Percentiles rank a stretch among this genome's conserved stretches.
phyloP scores from a whole-genome alignment of 2,113 vertebrate genomes.

The Gobius niger region DNA sequence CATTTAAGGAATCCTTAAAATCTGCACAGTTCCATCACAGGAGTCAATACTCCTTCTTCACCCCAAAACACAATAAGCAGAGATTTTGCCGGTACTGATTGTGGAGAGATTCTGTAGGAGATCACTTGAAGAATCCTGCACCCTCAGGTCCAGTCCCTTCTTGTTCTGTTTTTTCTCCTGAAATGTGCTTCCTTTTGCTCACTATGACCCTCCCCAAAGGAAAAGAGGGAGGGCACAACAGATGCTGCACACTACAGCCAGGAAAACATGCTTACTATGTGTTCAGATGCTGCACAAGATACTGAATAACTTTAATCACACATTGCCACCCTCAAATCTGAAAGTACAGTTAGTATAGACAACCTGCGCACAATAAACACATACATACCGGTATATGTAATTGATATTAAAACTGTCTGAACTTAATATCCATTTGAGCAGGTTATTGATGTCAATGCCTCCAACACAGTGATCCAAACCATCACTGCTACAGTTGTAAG shows the following conservation, averaged over 20 bases:
- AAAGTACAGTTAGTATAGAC: no score
- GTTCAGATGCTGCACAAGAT: no score
- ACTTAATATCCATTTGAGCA: no score
- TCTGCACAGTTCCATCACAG: constrained; percentile 7
- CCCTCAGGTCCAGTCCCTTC: constrained; percentile 13
- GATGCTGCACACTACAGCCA: neutral
- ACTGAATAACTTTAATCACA: no score
- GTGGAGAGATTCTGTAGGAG: neutral
- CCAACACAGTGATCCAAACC: no score
- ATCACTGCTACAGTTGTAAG: no score
- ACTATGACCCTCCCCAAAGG: constrained; percentile 31
- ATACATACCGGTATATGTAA: no score
- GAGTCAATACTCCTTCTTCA: constrained; percentile 4
- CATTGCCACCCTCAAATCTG: no score
- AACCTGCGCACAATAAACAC: no score
- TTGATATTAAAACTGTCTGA: no score
- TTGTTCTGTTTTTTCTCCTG: constrained; percentile 16
- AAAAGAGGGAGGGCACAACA: constrained; percentile 30
- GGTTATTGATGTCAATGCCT: no score
- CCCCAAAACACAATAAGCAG: neutral
- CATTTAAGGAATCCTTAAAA: constrained; percentile 12
- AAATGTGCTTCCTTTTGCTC: constrained; percentile 32
- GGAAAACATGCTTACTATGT: neutral
- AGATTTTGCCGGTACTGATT: neutral
- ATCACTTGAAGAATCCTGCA: neutral